A percentile compares a stretch with the other conserved stretches of the same genome.
phyloP scores from a whole-genome alignment of 2,888 invertebrate species.

The Watsonalla cultraria region DNA sequence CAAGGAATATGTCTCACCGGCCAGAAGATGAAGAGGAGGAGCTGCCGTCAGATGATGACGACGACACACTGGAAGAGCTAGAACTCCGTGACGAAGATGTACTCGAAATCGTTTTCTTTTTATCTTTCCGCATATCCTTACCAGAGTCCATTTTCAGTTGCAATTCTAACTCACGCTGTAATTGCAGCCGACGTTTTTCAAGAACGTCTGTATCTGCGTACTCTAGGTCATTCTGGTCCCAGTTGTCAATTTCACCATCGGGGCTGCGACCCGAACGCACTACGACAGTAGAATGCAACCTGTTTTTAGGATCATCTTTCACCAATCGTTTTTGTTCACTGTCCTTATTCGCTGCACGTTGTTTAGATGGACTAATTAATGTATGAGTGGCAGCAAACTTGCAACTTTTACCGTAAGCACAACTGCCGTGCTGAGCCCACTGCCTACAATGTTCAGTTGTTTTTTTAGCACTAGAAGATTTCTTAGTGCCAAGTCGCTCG shows the following conservation, averaged over 20 bases:
- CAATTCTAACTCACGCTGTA: conserved; percentile 87
- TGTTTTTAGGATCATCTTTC: conserved; percentile 82
- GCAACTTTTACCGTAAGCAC: conserved; percentile 87
- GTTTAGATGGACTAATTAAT: conserved; percentile 86
- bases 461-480: conserved; percentile 76
- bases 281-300: conserved; percentile 81
- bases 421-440: conserved; percentile 87
- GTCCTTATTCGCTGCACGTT: conserved; percentile 83
- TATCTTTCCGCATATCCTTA: conserved; percentile 83
- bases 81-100: conserved; percentile 84
- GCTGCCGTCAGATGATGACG: conserved; percentile 82
- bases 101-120: conserved; percentile 82
- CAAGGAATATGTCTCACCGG: conserved; percentile 35
- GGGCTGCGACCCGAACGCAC: conserved; percentile 79
- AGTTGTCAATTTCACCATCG: conserved; percentile 84
- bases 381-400: conserved; percentile 87
- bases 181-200: conserved; percentile 85
- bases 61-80: conserved; percentile 81
- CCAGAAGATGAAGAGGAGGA: conserved; percentile 81
- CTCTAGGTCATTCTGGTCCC: conserved; percentile 88
- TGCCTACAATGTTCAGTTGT: conserved; percentile 85
- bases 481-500: conserved; percentile 89
- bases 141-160: conserved; percentile 86
- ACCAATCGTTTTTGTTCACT: conserved; percentile 69
- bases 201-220: conserved; percentile 89